Evolutionary conservation across 2,888 invertebrate genomes (phyloP).

Genomic region (Acronicta leporina): DNA sequence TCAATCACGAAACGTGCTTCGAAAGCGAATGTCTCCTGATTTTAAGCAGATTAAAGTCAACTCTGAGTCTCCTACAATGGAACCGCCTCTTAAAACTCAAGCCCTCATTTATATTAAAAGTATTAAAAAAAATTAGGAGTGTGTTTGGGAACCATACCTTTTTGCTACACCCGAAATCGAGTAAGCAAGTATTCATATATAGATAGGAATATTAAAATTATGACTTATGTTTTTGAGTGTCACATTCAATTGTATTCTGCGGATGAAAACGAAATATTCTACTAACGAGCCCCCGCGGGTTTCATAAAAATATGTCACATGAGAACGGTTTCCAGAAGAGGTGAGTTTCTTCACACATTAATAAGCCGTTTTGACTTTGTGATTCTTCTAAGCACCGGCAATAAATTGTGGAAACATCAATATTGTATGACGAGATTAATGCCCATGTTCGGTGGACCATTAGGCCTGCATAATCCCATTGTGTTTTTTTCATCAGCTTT

Average conservation of each 20-base stretch:
- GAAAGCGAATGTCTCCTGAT: slow-evolving; percentile 80
- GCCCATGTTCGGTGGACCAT: slow-evolving; percentile 87
- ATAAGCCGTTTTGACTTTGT: slow-evolving; percentile 86
- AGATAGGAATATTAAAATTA: slow-evolving; percentile 77
- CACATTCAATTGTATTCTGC: slow-evolving; percentile 87
- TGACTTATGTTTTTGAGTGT: slow-evolving; percentile 82
- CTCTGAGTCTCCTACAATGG: slow-evolving; percentile 72
- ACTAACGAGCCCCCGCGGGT: slow-evolving; percentile 80
- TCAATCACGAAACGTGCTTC: slow-evolving; percentile 83
- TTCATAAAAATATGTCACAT: slow-evolving; percentile 83
- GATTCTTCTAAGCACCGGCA: slow-evolving; percentile 78
- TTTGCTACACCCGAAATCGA: slow-evolving; percentile 63
- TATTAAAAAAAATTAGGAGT: slow-evolving; percentile 61
- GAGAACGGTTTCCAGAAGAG: slow-evolving; percentile 72
- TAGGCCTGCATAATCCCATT: slow-evolving; percentile 86
- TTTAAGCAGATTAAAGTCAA: slow-evolving; percentile 83
- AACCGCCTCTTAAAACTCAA: slow-evolving; percentile 64
- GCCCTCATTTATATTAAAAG: slow-evolving; percentile 71
- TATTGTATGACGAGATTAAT: slow-evolving; percentile 88
- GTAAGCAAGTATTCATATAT: slow-evolving; percentile 65
- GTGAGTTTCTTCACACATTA: slow-evolving; percentile 88
- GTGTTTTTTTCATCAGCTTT: slow-evolving; percentile 81
- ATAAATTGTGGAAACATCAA: slow-evolving; percentile 87
- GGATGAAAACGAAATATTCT: slow-evolving; percentile 78
- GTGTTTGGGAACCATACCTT: slow-evolving; percentile 67